These are phyloP conservation scores for Alviniconcha strummeri DNA, from an alignment of 2,888 invertebrate species.

Conservation along the genomic window DNA sequence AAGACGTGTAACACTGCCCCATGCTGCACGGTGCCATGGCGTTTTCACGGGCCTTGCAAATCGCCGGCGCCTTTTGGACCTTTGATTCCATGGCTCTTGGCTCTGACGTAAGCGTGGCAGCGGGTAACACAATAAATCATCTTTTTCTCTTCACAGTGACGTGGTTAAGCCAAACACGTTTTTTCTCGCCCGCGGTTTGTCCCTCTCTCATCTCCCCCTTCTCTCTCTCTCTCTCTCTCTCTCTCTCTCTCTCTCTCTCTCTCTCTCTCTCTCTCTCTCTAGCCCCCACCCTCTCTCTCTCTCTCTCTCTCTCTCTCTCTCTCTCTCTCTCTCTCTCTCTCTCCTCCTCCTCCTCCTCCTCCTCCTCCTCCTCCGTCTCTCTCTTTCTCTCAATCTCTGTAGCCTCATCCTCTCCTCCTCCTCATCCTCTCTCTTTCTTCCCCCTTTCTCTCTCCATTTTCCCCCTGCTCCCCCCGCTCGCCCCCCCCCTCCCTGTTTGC, in stretches of 20 bases:
- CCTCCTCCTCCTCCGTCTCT: neutral
- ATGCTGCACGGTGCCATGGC: no score
- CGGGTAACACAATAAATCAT: no score
- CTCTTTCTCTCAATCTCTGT: neutral
- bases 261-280: neutral
- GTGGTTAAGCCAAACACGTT: no score
- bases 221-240: neutral
- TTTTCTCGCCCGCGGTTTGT: no score
- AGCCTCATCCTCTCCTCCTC: neutral
- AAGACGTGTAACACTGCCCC: no score
- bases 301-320: neutral
- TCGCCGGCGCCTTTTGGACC: no score
- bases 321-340: neutral
- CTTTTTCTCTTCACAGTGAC: no score
- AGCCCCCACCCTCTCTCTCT: neutral
- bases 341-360: neutral
- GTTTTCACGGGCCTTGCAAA: no score
- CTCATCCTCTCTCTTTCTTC: neutral
- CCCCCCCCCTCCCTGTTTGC: neutral
- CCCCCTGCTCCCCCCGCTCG: neutral
- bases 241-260: neutral
- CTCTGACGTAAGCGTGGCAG: no score
- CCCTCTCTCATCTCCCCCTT: neutral
- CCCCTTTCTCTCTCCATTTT: neutral
- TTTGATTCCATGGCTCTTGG: no score